A percentile compares a stretch with the other conserved stretches of the same genome.
These are phyloP conservation scores for Serilophus lunatus DNA, from an alignment of 2,113 vertebrate species.

Conservation along the genomic window DNA sequence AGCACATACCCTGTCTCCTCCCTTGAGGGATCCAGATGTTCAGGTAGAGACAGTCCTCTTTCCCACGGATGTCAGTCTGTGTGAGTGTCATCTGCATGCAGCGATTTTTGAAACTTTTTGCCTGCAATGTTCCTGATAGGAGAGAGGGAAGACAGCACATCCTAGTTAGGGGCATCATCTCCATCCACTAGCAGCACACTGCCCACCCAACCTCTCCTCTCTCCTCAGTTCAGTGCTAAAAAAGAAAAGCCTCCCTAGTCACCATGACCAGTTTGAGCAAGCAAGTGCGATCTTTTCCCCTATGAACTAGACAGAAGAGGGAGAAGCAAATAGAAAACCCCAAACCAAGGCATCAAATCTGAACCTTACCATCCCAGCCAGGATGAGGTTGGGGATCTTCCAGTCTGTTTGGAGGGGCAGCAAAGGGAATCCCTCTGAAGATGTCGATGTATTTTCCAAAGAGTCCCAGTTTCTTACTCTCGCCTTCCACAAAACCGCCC, in stretches of 20 bases:
- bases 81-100: constrained; percentile 82
- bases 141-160: not conserved
- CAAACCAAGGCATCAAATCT: not conserved
- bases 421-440: constrained; percentile 92
- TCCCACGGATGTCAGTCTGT: constrained; percentile 72
- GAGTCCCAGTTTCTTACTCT: constrained; percentile 75
- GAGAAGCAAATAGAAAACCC: not conserved
- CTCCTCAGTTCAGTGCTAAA: not conserved
- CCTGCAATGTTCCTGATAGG: constrained; percentile 75
- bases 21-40: constrained; percentile 94
- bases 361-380: constrained; percentile 87
- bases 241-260: not conserved
- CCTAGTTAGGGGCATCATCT: not conserved
- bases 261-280: not conserved
- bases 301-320: not conserved
- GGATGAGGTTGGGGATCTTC: constrained; percentile 85
- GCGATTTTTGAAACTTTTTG: constrained; percentile 71
- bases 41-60: constrained; percentile 90
- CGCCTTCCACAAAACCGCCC: constrained; percentile 87
- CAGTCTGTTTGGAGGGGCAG: constrained; percentile 77
- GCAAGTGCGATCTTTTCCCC: not conserved
- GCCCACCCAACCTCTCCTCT: not conserved
- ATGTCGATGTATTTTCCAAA: constrained; percentile 76
- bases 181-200: not conserved
- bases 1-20: constrained; percentile 45